phyloP scores from a whole-genome alignment of 2,113 vertebrate genomes.

The Narcine bancroftii region DNA sequence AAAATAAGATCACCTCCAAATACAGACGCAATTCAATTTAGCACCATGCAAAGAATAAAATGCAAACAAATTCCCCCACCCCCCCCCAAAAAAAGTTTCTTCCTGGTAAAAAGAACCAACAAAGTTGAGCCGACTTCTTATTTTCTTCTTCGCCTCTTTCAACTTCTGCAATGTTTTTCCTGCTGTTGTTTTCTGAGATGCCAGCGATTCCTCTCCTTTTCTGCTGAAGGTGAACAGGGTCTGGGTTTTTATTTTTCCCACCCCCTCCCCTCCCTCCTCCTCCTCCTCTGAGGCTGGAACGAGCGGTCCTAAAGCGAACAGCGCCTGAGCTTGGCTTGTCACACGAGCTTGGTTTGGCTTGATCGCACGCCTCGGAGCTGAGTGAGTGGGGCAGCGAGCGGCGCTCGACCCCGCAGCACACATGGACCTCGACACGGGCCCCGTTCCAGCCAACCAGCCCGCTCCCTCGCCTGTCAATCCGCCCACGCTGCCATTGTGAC shows the following conservation, averaged over 20 bases:
- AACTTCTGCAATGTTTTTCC: not conserved
- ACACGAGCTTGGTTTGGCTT: not conserved
- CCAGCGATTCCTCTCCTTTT: too few species aligned
- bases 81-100: conserved; percentile 8
- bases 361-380: not conserved
- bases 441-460: not conserved
- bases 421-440: not conserved
- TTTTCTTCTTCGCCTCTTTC: conserved; percentile 8
- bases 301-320: not conserved
- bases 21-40: not conserved
- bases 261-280: not conserved
- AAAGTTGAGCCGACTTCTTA: conserved; percentile 18
- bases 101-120: not conserved
- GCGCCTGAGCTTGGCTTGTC: conserved; percentile 10
- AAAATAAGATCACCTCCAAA: not conserved
- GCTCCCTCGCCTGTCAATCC: not conserved
- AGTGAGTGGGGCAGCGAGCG: not conserved
- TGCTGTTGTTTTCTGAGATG: not conserved
- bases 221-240: not conserved
- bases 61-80: not conserved
- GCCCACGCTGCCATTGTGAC: not conserved
- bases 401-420: not conserved
- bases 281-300: not conserved
- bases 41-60: not conserved
- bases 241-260: conserved; percentile 32